Percentiles rank a stretch among this genome's conserved stretches.
Evolutionary conservation across 2,797 vertebrate species (phyloP).

Genomic region (Pelobates cultripes): DNA sequence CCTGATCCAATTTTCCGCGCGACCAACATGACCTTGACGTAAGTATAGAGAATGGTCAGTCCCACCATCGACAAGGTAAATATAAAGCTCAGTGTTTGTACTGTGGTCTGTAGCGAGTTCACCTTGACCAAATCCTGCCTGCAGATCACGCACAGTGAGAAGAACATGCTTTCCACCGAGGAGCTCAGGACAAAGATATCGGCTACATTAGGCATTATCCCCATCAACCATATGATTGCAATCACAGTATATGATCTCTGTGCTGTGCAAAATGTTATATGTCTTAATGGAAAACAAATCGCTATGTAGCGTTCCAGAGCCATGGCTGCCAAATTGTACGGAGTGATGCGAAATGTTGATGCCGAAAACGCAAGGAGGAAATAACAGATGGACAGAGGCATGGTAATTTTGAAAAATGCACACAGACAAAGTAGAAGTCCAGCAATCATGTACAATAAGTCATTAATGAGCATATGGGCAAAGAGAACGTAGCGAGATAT

Average conservation of each 20-base stretch:
- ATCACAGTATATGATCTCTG: slow-evolving; percentile 49
- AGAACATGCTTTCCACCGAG: background rate
- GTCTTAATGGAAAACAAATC: slow-evolving; percentile 72
- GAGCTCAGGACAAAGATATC: background rate
- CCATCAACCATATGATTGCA: background rate
- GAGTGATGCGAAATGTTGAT: slow-evolving; percentile 1
- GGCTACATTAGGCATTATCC: background rate
- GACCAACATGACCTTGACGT: slow-evolving; percentile 72
- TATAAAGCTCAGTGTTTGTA: slow-evolving; percentile 59
- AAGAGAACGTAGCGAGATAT: slow-evolving; percentile 16
- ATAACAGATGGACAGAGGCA: background rate
- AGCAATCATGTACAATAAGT: background rate
- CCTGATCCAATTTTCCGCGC: slow-evolving; percentile 70
- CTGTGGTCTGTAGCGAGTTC: background rate
- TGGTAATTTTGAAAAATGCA: background rate
- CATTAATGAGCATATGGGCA: slow-evolving; percentile 17
- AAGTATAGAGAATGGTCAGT: slow-evolving; percentile 73
- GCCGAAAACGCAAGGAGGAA: background rate
- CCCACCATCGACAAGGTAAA: slow-evolving; percentile 60
- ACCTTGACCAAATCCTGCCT: too few relatives aligned
- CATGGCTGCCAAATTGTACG: slow-evolving; percentile 70
- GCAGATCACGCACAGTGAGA: background rate
- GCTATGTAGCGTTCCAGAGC: slow-evolving; percentile 60
- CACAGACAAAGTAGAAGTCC: background rate
- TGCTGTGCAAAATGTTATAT: slow-evolving; percentile 67